Evolutionary conservation across 2,888 invertebrate genomes (phyloP).

Genomic region (Imbricaverruca yamaguchii): DNA sequence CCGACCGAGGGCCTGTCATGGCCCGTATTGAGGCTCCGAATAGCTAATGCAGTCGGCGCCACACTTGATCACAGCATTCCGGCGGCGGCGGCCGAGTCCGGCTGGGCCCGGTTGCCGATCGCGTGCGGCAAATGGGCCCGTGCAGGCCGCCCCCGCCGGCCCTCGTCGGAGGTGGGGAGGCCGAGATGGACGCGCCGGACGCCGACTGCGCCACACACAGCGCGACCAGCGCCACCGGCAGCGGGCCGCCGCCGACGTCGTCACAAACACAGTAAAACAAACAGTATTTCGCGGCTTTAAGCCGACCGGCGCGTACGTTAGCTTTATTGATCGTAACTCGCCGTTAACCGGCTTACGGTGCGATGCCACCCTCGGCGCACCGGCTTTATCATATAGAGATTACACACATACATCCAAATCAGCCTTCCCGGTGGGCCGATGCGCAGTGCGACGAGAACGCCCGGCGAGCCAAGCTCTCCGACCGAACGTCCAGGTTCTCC

Average conservation of each 20-base stretch:
- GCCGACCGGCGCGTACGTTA: neutral
- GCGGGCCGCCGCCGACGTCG: neutral
- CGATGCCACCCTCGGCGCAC: constrained; percentile 1
- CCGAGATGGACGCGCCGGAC: neutral
- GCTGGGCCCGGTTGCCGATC: neutral
- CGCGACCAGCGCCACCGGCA: neutral
- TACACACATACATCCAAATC: constrained; percentile 21
- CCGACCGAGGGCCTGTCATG: neutral
- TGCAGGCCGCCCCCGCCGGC: neutral
- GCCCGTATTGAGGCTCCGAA: constrained; percentile 5
- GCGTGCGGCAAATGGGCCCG: neutral
- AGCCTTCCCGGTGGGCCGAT: neutral
- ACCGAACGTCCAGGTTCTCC: no score
- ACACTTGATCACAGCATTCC: neutral
- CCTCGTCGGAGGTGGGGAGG: neutral
- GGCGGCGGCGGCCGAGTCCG: neutral
- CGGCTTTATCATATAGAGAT: neutral
- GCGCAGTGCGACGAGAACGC: neutral
- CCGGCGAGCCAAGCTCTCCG: neutral
- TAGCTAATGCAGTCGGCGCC: constrained; percentile 6
- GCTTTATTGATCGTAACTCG: constrained; percentile 3
- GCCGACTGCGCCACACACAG: neutral
- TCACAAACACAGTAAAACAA: constrained; percentile 16
- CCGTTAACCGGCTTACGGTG: constrained; percentile 5
- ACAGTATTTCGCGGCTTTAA: constrained; percentile 16